Base-by-base conservation (phyloP, 2,113 vertebrate species). In the Platichthys stellatus region DNA sequence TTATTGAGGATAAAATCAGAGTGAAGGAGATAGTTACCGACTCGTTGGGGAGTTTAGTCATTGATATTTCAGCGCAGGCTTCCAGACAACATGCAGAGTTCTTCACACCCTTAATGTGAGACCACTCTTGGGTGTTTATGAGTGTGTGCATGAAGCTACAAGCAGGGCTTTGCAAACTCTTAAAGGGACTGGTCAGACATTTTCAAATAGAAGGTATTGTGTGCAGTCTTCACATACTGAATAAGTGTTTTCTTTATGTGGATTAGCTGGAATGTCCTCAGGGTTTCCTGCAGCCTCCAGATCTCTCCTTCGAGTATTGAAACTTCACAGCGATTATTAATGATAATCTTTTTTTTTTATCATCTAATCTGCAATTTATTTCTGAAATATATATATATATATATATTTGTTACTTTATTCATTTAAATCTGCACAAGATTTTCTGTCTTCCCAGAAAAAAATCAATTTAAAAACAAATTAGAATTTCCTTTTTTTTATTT, bases 1-100 rank as follows among this genome's bases (percentile, higher is more conserved):
- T 92, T 92, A 90, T 90, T 88, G 84, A 69, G 84, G 91, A 93
- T 93, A 92, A 93, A 92, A 93, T 93, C 92, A 76, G 86, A 80
- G 84, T 20, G 23, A 71, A 78, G 64, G 74, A 86, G 90, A 92
- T 92, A 85, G 91, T 92, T 92, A 88, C 88, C 9, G 69, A 74
- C 74, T 88, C 86, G 75, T 88, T 76, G 76, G 88, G 90, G 90
- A 92, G 84, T 91, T 93, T 68, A 89, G 91, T 89, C 89, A 93
- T 90, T 92, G 92, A 92, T 93, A 93, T 92, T 89, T 90, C 40
- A 9, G 76, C 78, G 51, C 83, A 80, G 85, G 80, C 80, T 90
- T 88, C 65, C 80, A 77, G 84, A 80, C 80, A 83, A 86, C 82
- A 89, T 57, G 26, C 81, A 70, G 82, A 87, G 86, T 88, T 91